Evolutionary conservation across 1,140 invertebrate genomes (phyloP), one percentile per base, ranked within the genome.

Genomic region (Vollenhovia emeryi): DNA sequence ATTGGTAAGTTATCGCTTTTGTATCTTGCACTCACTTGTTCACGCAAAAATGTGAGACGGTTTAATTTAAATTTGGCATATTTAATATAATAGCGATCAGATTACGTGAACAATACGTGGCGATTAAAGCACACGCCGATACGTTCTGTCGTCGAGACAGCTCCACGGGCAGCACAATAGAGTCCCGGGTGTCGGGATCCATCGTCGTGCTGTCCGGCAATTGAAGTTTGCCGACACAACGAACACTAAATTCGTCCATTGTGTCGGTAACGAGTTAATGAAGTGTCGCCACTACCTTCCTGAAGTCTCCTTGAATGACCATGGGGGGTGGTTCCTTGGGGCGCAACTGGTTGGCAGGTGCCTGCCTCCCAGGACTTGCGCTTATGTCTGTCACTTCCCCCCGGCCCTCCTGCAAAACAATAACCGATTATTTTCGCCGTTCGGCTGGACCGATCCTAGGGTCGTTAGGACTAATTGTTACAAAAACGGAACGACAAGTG

Each of bases 221-320:
- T 73, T 57, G 66, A 82, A 82, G 66, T 57, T 82, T 57, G 50
- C 13, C 66, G 78, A 57, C 66, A 57, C 78, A 82, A 73, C 78
- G 50, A 82, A 48, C 50, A 59, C 78, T 82, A 82, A 82, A 82
- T 43, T 82, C 50, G 50, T 57, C 78, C 66, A 82, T 82, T 71
- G 78, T 84, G 59, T 74, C 55, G 52, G 40, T 30, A 76, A 64
- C 57, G 80, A 84, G 43, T 84, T 84, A 84, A 59, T 68, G 24
- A 87, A 73, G 33, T 73, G 48, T 78, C 11, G 45, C 62, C 57
- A 79, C 87, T 95, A 98, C 98, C 96, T 99, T 99, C 92, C 98
- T 96, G 95, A 99, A 99, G 94, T 98, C 98, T 89, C 98, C 97
- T 95, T 98, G 98, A 94, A 98, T 96, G 94, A 99, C 97, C 96